Base-by-base conservation (phyloP, 2,888 invertebrate species). In the Hirtodrosophila duncani region DNA sequence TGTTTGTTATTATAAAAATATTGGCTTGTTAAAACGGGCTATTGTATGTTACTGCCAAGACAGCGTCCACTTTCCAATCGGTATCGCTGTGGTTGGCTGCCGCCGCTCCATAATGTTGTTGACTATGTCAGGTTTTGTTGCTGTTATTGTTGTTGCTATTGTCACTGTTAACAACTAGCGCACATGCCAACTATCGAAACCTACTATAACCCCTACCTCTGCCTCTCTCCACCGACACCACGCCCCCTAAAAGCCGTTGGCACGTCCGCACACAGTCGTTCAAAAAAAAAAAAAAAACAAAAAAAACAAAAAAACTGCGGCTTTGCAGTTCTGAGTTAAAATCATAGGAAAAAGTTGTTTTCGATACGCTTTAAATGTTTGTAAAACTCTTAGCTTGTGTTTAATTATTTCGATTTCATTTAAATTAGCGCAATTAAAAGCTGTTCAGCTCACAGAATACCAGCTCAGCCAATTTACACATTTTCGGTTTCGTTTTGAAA, bases 331-430 rank as follows among this genome's bases (percentile, higher is more conserved):
- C 64, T 64, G 56, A 61, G 53, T 29, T 57, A 24, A 60, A 70
- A 71, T 63, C 81, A 63, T 52, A 49, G 79, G 75, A 82, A 81
- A 77, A 77, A 77, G 82, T 82, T 82, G 82, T 81, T 72, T 67
- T 63, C 78, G 60, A 63, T 66, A 61, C 27, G 63, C 31, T 62
- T 72, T 60, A 61, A 50, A 49, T n/a, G n/a, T 61, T 55, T 36
- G 50, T 51, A 42, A 61, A 62, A 24, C 38, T 30, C 37, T 34
- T 37, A 43, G 38, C 24, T 36, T 52, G 31, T 44, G 31, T 53
- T 51, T 9, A 29, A 37, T 33, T 49, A 44, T 52, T 45, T 58
- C 14, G 20, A 23, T 34, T 41, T 29, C 7, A 7, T 41, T 46
- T 21, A 29, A 39, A 58, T 59, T 42, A 17, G 55, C 53, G 49